A percentile compares a stretch with the other conserved stretches of the same genome.
Evolutionary conservation across 2,113 vertebrate species (phyloP).

Genomic region (Oryzias curvinotus): DNA sequence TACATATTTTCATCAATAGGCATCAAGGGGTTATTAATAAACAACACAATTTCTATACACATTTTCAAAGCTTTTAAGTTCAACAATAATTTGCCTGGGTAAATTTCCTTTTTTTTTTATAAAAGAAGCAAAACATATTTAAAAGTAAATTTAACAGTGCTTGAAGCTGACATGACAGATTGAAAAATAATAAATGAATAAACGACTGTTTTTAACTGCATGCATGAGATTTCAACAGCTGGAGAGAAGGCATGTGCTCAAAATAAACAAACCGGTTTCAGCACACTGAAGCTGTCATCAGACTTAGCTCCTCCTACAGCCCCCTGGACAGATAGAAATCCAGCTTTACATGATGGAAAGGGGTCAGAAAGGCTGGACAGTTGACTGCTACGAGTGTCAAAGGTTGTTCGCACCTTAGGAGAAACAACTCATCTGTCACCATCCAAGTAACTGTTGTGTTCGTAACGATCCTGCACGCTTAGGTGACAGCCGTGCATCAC

Average conservation of each 20-base stretch:
- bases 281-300: constrained; percentile 41
- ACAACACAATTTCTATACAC: neutral
- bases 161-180: constrained; percentile 33
- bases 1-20: too few species aligned
- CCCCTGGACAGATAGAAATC: constrained; percentile 55
- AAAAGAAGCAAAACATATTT: constrained; percentile 1
- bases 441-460: constrained; percentile 64
- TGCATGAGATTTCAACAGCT: constrained; percentile 40
- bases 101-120: constrained; percentile 40
- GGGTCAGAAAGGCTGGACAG: constrained; percentile 46
- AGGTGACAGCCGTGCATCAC: constrained; percentile 49
- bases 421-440: constrained; percentile 78
- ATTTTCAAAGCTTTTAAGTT: constrained; percentile 16
- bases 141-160: constrained; percentile 49
- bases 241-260: constrained; percentile 20
- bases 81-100: constrained; percentile 7
- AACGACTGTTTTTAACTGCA: constrained; percentile 40
- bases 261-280: constrained; percentile 30
- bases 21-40: too few species aligned
- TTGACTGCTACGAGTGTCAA: constrained; percentile 73
- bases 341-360: constrained; percentile 46
- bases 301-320: constrained; percentile 34
- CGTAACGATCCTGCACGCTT: constrained; percentile 64
- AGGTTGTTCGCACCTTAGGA: constrained; percentile 77
- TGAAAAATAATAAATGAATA: constrained; percentile 46